Evolutionary conservation across 1,140 invertebrate species (phyloP), one percentile per base, ranked within the genome.

Genomic region (Olivierus martensii): DNA sequence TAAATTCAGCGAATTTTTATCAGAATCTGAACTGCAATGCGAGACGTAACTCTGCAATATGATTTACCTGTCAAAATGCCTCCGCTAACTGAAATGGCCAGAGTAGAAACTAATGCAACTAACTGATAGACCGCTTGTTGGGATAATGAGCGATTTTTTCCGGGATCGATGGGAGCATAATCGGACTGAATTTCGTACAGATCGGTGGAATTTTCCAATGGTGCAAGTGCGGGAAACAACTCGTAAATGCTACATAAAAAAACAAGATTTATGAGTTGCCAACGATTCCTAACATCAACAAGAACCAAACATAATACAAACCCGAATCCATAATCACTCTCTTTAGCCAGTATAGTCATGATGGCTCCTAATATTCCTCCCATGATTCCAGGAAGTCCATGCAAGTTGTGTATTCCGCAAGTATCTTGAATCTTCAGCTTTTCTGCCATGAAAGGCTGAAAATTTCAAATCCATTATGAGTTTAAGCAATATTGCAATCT

Each of bases 321-420:
- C 71, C 65, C 65, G 38, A 62, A 59, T 7, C 71, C 71, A 58
- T 77, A 77, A 14, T 63, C 63, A 2, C 67, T 63, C 47, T 75
- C 71, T 3, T 75, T 78, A 1, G 85, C 88, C 7, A 87, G 58
- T 9, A 73, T 75, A 9, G 88, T 83, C 63, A 84, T 79, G 14
- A 92, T 63, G 1, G 79, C 79, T 1, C 86, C 82, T 22, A 84
- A 76, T 37, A 95, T 64, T 39, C 80, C 90, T 4, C 84, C 88
- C 15, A 91, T 69, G 3, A 96, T 65, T 14, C 86, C 91, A 0
- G 93, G 92, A 82, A 96, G 88, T 0, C 92, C 93, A 64, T 97
- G 92, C 10, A 97, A 76, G 71, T 96, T 96, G 71, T 96, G 79
- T 0, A 96, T 89, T 2, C 93, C 93, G 66, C 91, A 96, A 2